Evolutionary conservation across 2,888 invertebrate genomes (phyloP), one percentile per base, ranked within the genome.

Genomic region (Drosophila recens): DNA sequence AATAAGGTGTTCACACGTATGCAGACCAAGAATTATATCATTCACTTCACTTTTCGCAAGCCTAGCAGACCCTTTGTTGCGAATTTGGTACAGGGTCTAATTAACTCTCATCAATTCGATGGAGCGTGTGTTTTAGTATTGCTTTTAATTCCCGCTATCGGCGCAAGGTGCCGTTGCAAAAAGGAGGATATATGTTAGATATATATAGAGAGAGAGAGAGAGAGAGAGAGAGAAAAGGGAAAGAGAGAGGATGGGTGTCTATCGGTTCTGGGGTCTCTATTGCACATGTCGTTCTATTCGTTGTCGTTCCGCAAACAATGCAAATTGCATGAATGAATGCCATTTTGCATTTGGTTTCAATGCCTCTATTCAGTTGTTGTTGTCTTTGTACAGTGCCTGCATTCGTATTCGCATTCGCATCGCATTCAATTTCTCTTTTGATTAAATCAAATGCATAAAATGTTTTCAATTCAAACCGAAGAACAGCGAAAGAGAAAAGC

Each of bases 311-410:
- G 40, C 56, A 72, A 80, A 87, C 89, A 87, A 85, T 86, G 81
- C 75, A 90, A 87, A 82, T 88, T 89, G 88, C 81, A 86, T 90
- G 88, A 85, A 87, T 87, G 84, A 88, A 87, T 87, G 79, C 79
- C 76, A 78, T 79, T 89, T 89, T 82, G 75, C 79, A 87, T 87
- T 86, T 80, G 72, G 72, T 78, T 81, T 73, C 72, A 76, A 75
- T 80, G 75, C 61, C 67, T 48, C 48, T 57, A 51, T 49, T 67
- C 45, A 61, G 69, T 52, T 58, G 53, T 34, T 45, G 43, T 20
- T 66, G 75, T 71, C 58, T 43, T 49, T 64, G 61, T 67, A 64
- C 67, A 59, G 54, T 65, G 59, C 63, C 69, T 68, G 78, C 79
- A 79, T 58, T 78, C 76, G 67, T 66, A 71, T 66, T 63, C 57